Conservation (phyloP, 2,888 invertebrate genomes). For the Callosobruchus maculatus region DNA sequence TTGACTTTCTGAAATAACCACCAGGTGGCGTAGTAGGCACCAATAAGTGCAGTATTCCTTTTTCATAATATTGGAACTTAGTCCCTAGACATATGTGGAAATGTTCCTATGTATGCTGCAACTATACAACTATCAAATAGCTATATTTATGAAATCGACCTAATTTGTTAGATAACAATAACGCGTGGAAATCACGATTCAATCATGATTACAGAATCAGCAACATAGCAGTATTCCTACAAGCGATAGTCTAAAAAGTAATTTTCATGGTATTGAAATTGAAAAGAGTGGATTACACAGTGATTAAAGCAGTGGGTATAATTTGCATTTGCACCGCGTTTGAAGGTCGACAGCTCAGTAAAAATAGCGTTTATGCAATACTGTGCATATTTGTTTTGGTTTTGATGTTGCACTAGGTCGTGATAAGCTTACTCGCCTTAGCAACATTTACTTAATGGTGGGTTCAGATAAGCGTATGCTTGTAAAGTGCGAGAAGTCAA, state of each 20-base stretch:
- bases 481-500: too few relatives aligned
- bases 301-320: not conserved
- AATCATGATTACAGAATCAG: not conserved
- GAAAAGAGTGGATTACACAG: not conserved
- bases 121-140: not conserved
- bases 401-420: not conserved
- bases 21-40: too few relatives aligned
- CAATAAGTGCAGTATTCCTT: too few relatives aligned
- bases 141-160: not conserved
- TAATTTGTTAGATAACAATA: not conserved
- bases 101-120: too few relatives aligned
- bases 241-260: not conserved
- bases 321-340: not conserved
- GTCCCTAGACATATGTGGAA: too few relatives aligned
- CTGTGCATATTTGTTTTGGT: not conserved
- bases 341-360: not conserved
- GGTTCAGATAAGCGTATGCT: too few relatives aligned
- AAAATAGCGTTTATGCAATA: not conserved
- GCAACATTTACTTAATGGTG: not conserved
- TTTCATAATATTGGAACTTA: too few relatives aligned
- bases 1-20: too few relatives aligned
- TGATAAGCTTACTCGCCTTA: not conserved
- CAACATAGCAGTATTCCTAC: not conserved
- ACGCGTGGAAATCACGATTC: not conserved
- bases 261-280: not conserved